Conservation (phyloP, 2,797 vertebrate genomes). For the Champsocephalus gunnari region DNA sequence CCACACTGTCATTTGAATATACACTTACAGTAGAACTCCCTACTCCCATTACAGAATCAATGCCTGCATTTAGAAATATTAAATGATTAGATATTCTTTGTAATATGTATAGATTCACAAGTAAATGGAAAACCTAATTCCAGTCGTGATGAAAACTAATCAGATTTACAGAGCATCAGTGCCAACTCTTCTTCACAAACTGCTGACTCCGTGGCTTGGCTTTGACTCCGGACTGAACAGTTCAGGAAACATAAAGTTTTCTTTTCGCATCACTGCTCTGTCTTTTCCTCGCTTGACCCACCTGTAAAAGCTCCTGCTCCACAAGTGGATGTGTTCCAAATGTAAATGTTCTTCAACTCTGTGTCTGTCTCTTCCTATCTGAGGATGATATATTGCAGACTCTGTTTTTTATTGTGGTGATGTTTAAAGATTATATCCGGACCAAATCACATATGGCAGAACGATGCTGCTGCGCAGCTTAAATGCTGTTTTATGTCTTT, state of each 20-base stretch:
- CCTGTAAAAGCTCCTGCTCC: conserved; percentile 43
- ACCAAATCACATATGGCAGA: conserved; percentile 44
- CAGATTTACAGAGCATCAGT: conserved; percentile 7
- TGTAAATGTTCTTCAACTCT: conserved; percentile 32
- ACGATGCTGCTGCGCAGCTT: conserved; percentile 28
- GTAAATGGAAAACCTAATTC: conserved; percentile 2
- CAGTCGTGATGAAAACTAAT: background rate
- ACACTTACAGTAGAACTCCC: background rate
- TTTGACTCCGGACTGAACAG: conserved; percentile 33
- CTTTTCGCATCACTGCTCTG: conserved; percentile 37
- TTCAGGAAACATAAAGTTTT: conserved; percentile 33
- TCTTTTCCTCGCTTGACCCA: conserved; percentile 39
- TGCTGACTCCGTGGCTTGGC: conserved; percentile 11
- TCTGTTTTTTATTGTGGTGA: conserved; percentile 47
- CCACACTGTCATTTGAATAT: background rate
- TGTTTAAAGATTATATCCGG: conserved; percentile 58
- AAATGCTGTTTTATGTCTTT: conserved; percentile 38
- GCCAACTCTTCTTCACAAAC: conserved; percentile 5
- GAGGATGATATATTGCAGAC: conserved; percentile 30
- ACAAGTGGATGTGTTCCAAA: conserved; percentile 48
- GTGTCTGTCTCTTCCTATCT: conserved; percentile 12
- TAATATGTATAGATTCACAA: background rate
- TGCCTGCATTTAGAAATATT: conserved; percentile 12
- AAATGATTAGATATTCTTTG: background rate
- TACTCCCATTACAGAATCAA: conserved; percentile 8